Evolutionary conservation across 2,888 invertebrate genomes (phyloP).

Genomic region (Drosophila hamatofila): DNA sequence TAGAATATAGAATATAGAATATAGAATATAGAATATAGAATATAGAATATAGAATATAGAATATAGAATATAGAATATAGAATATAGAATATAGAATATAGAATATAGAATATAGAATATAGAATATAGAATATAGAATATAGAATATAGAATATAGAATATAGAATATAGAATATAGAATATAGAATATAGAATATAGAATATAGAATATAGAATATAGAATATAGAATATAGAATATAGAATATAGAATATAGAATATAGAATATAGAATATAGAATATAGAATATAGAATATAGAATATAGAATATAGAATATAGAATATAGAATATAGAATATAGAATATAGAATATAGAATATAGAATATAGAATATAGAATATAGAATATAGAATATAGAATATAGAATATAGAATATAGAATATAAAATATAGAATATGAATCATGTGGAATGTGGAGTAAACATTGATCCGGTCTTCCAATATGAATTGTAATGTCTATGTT

Average conservation of each 20-base stretch:
- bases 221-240: background rate
- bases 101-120: slow-evolving; percentile 3
- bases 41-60: slow-evolving; percentile 3
- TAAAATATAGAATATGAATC: background rate
- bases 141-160: slow-evolving; percentile 1
- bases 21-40: background rate
- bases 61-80: background rate
- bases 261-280: background rate
- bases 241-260: background rate
- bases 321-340: slow-evolving; percentile 2
- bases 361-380: slow-evolving; percentile 1
- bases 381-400: slow-evolving; percentile 1
- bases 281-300: slow-evolving; percentile 1
- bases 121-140: slow-evolving; percentile 1
- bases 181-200: slow-evolving; percentile 1
- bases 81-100: slow-evolving; percentile 2
- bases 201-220: background rate
- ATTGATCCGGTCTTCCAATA: background rate
- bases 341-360: background rate
- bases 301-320: background rate
- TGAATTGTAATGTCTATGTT: slow-evolving; percentile 4
- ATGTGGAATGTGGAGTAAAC: background rate
- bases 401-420: slow-evolving; percentile 2
- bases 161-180: background rate
- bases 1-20: slow-evolving; percentile 3